Evolutionary conservation across 1,140 invertebrate species (phyloP).

Genomic region (Anoplolepis gracilipes): DNA sequence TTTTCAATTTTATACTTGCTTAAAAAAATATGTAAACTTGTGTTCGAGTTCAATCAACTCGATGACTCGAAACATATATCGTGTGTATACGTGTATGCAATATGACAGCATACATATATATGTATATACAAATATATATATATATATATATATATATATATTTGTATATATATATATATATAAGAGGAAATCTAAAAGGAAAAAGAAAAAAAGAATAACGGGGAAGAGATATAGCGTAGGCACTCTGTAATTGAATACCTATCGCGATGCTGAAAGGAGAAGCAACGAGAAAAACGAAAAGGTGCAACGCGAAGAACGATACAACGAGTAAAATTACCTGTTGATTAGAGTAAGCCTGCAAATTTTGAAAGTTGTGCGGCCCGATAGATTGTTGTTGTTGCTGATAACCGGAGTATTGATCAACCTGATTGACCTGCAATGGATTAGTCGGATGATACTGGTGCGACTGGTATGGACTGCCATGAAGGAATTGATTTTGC

Average conservation of each 20-base stretch:
- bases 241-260: neutral
- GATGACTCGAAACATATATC: too few species aligned
- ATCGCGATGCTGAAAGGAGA: neutral
- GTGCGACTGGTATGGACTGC: constrained; percentile 70
- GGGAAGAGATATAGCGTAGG: constrained; percentile 10
- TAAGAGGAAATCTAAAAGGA: constrained; percentile 79
- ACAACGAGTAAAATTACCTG: constrained; percentile 76
- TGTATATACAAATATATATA: too few species aligned
- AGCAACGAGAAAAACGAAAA: neutral
- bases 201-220: constrained; percentile 65
- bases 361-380: constrained; percentile 80
- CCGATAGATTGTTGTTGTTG: constrained; percentile 62
- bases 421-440: constrained; percentile 73
- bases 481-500: constrained; percentile 69
- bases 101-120: too few species aligned
- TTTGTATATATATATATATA: too few species aligned
- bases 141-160: too few species aligned
- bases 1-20: neutral
- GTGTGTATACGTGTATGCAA: too few species aligned
- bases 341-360: constrained; percentile 79
- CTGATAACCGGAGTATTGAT: constrained; percentile 78
- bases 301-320: neutral
- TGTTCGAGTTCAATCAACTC: neutral
- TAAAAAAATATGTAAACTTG: neutral
- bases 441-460: constrained; percentile 75